Evolutionary conservation across 2,888 invertebrate species (phyloP).

Genomic region (Drosophila neotestacea): DNA sequence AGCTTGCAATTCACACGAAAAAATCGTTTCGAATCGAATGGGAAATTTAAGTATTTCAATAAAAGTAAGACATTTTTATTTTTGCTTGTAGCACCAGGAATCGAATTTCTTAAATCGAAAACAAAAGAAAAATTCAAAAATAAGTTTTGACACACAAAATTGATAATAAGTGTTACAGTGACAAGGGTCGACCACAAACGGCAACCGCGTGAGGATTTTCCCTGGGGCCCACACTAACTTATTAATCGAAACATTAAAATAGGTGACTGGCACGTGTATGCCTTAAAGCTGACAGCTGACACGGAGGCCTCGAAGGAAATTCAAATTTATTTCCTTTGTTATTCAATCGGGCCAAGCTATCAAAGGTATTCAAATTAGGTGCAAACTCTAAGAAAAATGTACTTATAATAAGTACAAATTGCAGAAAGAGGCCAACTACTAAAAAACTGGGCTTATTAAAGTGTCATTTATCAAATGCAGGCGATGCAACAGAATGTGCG

Average conservation of each 20-base stretch:
- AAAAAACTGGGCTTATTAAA: constrained; percentile 24
- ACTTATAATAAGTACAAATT: not conserved
- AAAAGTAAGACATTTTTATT: no score
- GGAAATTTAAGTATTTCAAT: not conserved
- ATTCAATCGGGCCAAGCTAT: constrained; percentile 12
- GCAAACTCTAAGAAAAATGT: constrained; percentile 1
- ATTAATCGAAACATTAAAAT: constrained; percentile 28
- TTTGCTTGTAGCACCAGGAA: not conserved
- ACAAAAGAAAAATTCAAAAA: constrained; percentile 4
- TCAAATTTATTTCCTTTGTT: constrained; percentile 15
- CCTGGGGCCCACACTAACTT: constrained; percentile 3
- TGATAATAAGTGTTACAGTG: constrained; percentile 15
- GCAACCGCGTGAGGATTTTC: not conserved
- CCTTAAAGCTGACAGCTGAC: constrained; percentile 35
- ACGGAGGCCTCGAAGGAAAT: constrained; percentile 13
- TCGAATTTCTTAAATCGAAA: constrained; percentile 10
- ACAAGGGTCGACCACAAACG: constrained; percentile 42
- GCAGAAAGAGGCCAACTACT: not conserved
- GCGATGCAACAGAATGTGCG: constrained; percentile 37
- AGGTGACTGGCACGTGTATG: constrained; percentile 17
- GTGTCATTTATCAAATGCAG: constrained; percentile 28
- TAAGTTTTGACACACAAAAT: constrained; percentile 23
- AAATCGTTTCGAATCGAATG: not conserved
- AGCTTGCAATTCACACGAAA: not conserved
- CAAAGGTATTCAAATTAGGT: constrained; percentile 4